Evolutionary conservation across 2,113 vertebrate genomes (phyloP).

Genomic region (Peromyscus maniculatus): DNA sequence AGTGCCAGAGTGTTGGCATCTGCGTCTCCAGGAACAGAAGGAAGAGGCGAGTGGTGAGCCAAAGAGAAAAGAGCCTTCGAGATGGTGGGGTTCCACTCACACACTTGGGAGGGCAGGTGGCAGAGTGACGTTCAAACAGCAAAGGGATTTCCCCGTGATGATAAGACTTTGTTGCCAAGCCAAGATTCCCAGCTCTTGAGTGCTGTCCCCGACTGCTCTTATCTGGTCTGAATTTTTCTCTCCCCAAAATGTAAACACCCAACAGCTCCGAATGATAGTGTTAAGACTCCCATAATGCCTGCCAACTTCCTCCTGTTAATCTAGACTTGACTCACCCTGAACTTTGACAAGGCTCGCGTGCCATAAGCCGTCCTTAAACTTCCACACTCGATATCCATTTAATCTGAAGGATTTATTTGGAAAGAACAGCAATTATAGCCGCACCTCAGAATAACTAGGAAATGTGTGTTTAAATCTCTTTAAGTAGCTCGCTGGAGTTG

Average conservation of each 20-base stretch:
- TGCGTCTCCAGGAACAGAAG: neutral
- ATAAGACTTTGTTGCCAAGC: conserved; percentile 7
- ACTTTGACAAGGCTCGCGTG: conserved; percentile 32
- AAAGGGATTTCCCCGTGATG: neutral
- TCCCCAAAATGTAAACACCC: conserved; percentile 62
- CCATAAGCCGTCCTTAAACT: neutral
- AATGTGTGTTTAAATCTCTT: conserved; percentile 28
- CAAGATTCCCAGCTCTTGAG: conserved; percentile 29
- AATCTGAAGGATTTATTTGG: conserved; percentile 73
- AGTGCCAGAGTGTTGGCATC: neutral
- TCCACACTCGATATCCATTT: conserved; percentile 54
- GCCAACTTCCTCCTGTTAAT: conserved; percentile 64
- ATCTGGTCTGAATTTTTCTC: conserved; percentile 58
- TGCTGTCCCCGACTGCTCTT: conserved; percentile 28
- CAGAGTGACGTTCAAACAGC: neutral
- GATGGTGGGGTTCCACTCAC: neutral
- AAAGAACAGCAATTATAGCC: conserved; percentile 71
- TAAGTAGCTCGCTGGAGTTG: neutral
- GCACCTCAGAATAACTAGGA: conserved; percentile 63
- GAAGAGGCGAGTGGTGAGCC: neutral
- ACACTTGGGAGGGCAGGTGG: neutral
- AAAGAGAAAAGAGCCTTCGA: neutral
- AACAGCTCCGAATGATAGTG: conserved; percentile 35
- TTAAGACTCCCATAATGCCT: neutral
- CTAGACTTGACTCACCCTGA: conserved; percentile 52